These are phyloP conservation scores for Sminthurides aquaticus DNA, from an alignment of 2,888 invertebrate genomes.

Conservation along the genomic window DNA sequence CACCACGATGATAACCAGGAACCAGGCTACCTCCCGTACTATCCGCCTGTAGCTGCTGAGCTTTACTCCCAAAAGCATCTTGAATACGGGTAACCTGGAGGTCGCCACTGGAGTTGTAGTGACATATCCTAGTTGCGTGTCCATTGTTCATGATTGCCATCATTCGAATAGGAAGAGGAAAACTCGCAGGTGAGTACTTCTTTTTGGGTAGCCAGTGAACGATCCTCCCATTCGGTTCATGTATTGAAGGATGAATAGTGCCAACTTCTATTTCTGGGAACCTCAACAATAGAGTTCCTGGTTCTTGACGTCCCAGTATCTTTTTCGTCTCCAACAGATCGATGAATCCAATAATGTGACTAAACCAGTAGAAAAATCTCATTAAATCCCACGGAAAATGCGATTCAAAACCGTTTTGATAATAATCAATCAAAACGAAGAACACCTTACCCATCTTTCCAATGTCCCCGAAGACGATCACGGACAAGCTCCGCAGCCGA, in stretches of 20 bases:
- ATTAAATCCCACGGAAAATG: too few species aligned
- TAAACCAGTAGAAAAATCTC: too few species aligned
- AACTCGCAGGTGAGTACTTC: not conserved
- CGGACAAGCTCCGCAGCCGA: not conserved
- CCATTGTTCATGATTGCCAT: not conserved
- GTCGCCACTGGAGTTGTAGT: not conserved
- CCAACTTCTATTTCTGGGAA: not conserved
- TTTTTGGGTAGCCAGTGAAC: too few species aligned
- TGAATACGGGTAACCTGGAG: too few species aligned
- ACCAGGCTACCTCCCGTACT: too few species aligned
- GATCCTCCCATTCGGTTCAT: not conserved
- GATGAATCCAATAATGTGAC: conserved; percentile 4
- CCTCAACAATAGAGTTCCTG: not conserved
- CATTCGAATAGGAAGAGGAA: not conserved
- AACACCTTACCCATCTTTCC: conserved; percentile 6
- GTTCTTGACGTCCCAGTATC: not conserved
- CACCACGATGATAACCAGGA: too few species aligned
- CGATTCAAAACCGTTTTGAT: not conserved
- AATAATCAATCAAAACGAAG: not conserved
- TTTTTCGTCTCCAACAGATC: not conserved
- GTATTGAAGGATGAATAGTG: not conserved
- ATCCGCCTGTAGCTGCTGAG: too few species aligned
- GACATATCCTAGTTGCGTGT: not conserved
- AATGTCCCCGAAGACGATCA: not conserved
- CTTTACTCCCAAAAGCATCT: too few species aligned